Percentiles rank a stretch among this genome's conserved stretches.
These are phyloP conservation scores for Quadriops clusia DNA, from an alignment of 2,888 invertebrate species.

Conservation along the genomic window DNA sequence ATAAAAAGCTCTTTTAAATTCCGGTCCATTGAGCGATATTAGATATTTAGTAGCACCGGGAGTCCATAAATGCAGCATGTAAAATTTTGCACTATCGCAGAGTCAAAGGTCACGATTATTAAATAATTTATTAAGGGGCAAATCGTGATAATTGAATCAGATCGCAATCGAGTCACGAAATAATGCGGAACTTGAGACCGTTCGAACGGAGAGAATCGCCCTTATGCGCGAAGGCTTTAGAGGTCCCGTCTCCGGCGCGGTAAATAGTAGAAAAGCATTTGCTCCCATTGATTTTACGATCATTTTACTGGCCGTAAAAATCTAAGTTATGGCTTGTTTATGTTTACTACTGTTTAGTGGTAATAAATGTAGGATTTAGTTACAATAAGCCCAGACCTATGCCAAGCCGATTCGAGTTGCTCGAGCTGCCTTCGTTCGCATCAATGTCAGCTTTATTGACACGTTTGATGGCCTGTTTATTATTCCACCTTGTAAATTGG, in stretches of 20 bases:
- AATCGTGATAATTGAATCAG: conserved; percentile 32
- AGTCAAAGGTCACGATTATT: conserved; percentile 19
- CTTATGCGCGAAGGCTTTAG: conserved; percentile 20
- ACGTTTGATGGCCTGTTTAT: conserved; percentile 36
- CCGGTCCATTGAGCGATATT: too few species aligned
- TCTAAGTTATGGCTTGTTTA: conserved; percentile 40
- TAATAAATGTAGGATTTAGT: conserved; percentile 35
- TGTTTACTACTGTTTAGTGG: conserved; percentile 37
- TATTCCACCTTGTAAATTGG: conserved; percentile 34
- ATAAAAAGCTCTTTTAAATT: too few species aligned
- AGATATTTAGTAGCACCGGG: too few species aligned
- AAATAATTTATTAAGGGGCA: conserved; percentile 21
- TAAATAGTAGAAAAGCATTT: conserved; percentile 28
- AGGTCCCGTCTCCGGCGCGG: conserved; percentile 15
- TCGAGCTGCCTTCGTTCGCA: conserved; percentile 24
- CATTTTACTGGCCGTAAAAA: conserved; percentile 37
- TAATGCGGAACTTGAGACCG: conserved; percentile 24
- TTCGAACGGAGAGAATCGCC: conserved; percentile 18
- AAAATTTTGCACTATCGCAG: too few species aligned
- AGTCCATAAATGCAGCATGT: too few species aligned
- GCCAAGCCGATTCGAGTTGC: conserved; percentile 30
- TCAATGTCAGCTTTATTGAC: conserved; percentile 36
- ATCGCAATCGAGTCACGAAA: conserved; percentile 30
- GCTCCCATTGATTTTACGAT: conserved; percentile 38
- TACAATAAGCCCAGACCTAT: conserved; percentile 31